Base-by-base conservation (phyloP, 2,888 invertebrate genomes). In the Cryptocephalus primarius region DNA sequence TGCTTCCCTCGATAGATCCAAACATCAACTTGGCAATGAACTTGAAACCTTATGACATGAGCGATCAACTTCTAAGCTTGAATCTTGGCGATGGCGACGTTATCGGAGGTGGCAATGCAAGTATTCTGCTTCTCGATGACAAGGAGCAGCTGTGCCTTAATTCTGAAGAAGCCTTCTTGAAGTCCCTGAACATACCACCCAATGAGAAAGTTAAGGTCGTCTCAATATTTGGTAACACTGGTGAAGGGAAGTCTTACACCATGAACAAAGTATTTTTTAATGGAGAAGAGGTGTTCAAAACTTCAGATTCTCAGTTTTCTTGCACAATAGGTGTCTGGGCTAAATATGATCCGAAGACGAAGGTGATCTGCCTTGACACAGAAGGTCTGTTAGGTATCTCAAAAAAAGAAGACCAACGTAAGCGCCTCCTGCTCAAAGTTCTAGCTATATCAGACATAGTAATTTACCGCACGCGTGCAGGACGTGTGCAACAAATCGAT, bases 161-260 rank as follows among this genome's bases (percentile, higher is more conserved):
- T 6, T 75, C 71, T 36, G 71, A 73, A 1, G 76, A 78, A 50
- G 65, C 77, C 58, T 77, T 82, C 62, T 61, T 74, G 9, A 63
- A 67, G 33, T 67, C 67, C 45, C 60, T 80, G 22, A 69, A 70
- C 42, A 75, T 77, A 45, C 58, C 62, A 8, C 71, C 72, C 39
- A 69, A 66, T 40, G 66, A 69, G 10, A 80, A 78, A 65, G 78
- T 88, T 10, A 88, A 88, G 70, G 87, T 88, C 11, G 78, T 88
- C 1, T 84, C 88, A 9, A 85, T 89, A 60, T 86, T 88, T 70
- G 89, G 89, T 2, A 88, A 87, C 61, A 85, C 86, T 0, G 88
- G 88, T 0, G 88, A 87, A 69, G 88, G 88, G 1, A 88, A 88
- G 68, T 87, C 87, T 2, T 77, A 83, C 60, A 86, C 86, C 0